Evolutionary conservation across 2,113 vertebrate species (phyloP).

Genomic region (Oplegnathus fasciatus): DNA sequence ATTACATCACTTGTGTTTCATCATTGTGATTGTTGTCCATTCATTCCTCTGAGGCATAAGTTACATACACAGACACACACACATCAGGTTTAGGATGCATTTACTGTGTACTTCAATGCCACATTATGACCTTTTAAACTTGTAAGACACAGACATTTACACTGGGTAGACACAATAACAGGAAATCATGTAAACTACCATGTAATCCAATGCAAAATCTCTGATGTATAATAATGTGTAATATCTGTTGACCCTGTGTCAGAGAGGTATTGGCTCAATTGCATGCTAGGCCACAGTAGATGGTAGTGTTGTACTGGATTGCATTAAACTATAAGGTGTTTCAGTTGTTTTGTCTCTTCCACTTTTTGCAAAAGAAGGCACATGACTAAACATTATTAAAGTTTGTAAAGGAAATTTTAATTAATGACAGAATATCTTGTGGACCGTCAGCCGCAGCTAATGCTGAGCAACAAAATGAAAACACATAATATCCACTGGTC

Average conservation of each 20-base stretch:
- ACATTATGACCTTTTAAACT: not conserved
- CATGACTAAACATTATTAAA: too few species aligned
- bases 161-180: not conserved
- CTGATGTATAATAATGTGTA: not conserved
- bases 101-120: not conserved
- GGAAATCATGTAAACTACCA: not conserved
- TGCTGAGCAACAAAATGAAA: too few species aligned
- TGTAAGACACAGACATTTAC: not conserved
- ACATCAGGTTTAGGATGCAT: not conserved
- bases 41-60: not conserved
- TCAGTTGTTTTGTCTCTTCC: too few species aligned
- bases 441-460: too few species aligned
- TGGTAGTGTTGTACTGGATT: not conserved
- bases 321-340: not conserved
- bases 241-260: not conserved
- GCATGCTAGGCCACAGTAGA: not conserved
- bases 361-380: too few species aligned
- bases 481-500: too few species aligned
- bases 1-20: constrained; percentile 15
- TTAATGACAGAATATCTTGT: too few species aligned
- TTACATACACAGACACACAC: not conserved
- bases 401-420: too few species aligned
- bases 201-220: not conserved
- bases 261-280: not conserved
- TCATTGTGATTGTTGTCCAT: not conserved